Evolutionary conservation across 2,113 vertebrate species (phyloP).

Genomic region (Apteryx owenii): DNA sequence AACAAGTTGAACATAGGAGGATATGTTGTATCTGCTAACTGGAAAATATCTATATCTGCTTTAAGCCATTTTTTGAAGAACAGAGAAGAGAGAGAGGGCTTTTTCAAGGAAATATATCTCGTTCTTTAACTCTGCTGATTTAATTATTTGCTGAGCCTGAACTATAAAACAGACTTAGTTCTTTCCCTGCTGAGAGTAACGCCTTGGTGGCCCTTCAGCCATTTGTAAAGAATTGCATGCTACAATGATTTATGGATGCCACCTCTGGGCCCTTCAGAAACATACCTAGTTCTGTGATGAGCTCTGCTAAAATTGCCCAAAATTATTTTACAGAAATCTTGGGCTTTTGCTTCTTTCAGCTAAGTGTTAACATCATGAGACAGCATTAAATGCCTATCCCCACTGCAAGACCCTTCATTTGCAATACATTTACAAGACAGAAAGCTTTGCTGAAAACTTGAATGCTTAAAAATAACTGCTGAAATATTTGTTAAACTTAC

Average conservation of each 20-base stretch:
- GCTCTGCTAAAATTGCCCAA: neutral
- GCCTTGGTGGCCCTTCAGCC: neutral
- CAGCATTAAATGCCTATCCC: neutral
- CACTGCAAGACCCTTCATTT: neutral
- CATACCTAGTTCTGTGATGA: neutral
- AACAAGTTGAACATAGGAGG: neutral
- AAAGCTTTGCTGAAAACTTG: neutral
- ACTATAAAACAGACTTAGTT: neutral
- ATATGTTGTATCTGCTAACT: neutral
- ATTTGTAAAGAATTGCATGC: neutral
- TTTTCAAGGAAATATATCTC: neutral
- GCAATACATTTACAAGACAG: neutral
- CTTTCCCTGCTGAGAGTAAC: neutral
- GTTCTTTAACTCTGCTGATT: neutral
- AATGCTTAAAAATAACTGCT: neutral
- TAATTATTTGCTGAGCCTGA: neutral
- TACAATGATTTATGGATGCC: neutral
- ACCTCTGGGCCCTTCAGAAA: neutral
- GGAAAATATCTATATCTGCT: neutral
- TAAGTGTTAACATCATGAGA: neutral
- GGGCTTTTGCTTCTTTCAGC: neutral
- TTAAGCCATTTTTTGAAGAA: neutral
- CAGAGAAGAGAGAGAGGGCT: neutral
- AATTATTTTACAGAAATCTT: neutral
- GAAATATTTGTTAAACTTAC: neutral